Evolutionary conservation across 2,888 invertebrate genomes (phyloP).

Genomic region (Drosophila nr. medialis): DNA sequence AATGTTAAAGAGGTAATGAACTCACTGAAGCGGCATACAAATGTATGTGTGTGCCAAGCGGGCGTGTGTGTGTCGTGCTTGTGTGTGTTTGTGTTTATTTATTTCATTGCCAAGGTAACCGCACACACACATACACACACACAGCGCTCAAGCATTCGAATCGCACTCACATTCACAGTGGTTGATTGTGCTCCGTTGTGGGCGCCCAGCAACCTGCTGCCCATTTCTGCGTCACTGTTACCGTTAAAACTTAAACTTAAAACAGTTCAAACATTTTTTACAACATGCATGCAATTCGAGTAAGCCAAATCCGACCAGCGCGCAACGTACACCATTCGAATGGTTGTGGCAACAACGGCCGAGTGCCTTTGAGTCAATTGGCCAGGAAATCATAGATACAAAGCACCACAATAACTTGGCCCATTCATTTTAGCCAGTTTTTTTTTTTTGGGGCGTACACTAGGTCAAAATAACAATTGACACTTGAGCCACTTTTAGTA

Average conservation of each 20-base stretch:
- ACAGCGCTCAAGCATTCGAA: constrained; percentile 5
- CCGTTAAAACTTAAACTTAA: constrained; percentile 84
- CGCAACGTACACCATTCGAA: constrained; percentile 30
- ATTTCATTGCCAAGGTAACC: constrained; percentile 73
- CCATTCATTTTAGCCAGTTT: constrained; percentile 4
- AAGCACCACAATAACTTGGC: not conserved
- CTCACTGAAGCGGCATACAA: constrained; percentile 30
- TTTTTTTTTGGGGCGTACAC: not conserved
- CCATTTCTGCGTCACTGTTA: constrained; percentile 79
- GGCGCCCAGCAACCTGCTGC: constrained; percentile 52
- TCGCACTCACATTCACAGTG: constrained; percentile 35
- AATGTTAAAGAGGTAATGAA: constrained; percentile 60
- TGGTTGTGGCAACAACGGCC: constrained; percentile 16
- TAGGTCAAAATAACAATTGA: constrained; percentile 9
- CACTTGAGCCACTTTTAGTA: not conserved
- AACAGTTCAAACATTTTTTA: constrained; percentile 84
- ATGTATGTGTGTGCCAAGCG: constrained; percentile 4
- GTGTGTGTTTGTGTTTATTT: constrained; percentile 28
- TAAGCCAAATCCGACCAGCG: constrained; percentile 47
- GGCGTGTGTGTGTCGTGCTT: constrained; percentile 2
- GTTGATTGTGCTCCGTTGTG: constrained; percentile 17
- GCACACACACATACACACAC: constrained; percentile 29
- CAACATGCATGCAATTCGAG: constrained; percentile 54
- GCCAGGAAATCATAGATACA: constrained; percentile 13
- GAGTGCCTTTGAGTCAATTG: constrained; percentile 20